Evolutionary conservation across 2,113 vertebrate genomes (phyloP), one percentile per base, ranked within the genome.

Genomic region (Scopus umbretta): DNA sequence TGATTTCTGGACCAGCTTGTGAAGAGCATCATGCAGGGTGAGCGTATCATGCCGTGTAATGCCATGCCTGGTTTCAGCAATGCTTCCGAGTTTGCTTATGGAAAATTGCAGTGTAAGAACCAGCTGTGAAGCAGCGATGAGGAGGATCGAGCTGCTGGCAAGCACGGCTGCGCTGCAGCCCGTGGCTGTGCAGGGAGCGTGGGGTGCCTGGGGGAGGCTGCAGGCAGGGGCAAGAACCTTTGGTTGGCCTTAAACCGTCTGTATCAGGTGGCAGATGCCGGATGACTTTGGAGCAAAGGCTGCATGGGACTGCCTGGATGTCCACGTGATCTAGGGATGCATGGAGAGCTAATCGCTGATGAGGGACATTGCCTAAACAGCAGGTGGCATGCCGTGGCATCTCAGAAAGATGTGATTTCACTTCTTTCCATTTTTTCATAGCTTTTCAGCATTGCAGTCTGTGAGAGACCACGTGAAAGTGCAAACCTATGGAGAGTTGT

Each of bases 301-400:
- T 19, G 63, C 49, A 1, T 2, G 62, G 47, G 38, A 14, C 61
- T 7, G 61, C 59, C 29, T 14, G 40, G 18, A 6, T 2, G n/a
- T 3, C 50, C 42, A 1, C 3, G 1, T 2, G 12, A 2, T 2
- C 23, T 6, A 1, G 42, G 52, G 83, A 4, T 6, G 52, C 2
- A 9, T 10, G 42, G n/a, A 12, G 52, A 25, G 72, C 36, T 49
- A 2, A 8, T 3, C 45, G 81, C 81, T 43, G 58, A 6, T 1
- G 25, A 52, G 68, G 58, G 32, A 8, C 30, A 1, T 23, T 12
- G 29, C n/a, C 52, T n/a, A 0, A 40, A 22, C 29, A 42, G 52
- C 84, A 50, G 72, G 40, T 8, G 6, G 74, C 36, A n/a, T 27
- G 2, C 49, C 4, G 1, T 15, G 43, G 32, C 53, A 8, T 47